Evolutionary conservation across 2,113 vertebrate genomes (phyloP), one percentile per base, ranked within the genome.

Genomic region (Tragelaphus imberbis): DNA sequence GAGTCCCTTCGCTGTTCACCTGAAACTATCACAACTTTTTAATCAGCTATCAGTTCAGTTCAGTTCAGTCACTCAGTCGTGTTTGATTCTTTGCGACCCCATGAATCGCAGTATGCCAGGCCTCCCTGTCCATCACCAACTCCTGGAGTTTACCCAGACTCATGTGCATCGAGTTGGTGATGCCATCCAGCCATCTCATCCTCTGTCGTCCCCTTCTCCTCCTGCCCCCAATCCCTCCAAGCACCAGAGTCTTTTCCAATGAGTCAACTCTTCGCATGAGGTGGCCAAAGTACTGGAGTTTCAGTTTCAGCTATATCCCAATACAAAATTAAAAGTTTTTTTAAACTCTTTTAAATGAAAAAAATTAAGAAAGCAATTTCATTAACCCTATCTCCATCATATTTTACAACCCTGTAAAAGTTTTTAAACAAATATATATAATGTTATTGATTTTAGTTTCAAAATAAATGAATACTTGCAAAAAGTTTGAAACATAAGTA

Each of bases 401-500:
- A 84, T 40, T 56, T 33, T 91, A 95, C 6, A 65, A 91, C 8
- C 0, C 33, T 94, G 6, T 33, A 25, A 79, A 16, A 14, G 16
- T 23, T 71, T 58, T 61, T 58, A 30, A 79, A 44, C 44, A 91
- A 63, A 80, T 65, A 11, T 44, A 59, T 49, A 95, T 14, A 53
- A 77, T 84, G 56, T 85, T 51, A 85, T 81, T 81, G 13, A 53
- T 88, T 92, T 97, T 91, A 59, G 85, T 49, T 93, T 93, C 84
- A 94, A 97, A 96, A 91, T 82, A 84, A 95, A 79, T 88, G 55
- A 55, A 81, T 47, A 68, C 10, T 88, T 96, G 3, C 71, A 92
- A 95, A 95, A 85, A 28, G 51, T 75, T 93, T 59, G 89, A 97
- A 97, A 82, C 2, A 61, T 47, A 96, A 56, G 36, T 58, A 97